Conservation (phyloP, 1,140 invertebrate species). For the Episyrphus balteatus region DNA sequence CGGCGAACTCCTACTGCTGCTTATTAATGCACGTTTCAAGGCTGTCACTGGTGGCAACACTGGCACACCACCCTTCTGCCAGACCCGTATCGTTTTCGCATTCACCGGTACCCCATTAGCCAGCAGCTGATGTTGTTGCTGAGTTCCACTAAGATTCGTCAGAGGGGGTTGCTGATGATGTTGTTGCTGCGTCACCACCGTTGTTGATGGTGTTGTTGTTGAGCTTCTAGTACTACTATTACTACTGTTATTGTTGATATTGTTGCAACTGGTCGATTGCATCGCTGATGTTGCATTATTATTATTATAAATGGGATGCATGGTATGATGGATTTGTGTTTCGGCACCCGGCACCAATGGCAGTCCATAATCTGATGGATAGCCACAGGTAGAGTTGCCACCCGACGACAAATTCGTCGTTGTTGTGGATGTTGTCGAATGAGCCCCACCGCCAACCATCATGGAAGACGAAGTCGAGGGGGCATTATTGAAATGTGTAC, state of each 20-base stretch:
- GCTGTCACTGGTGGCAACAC: constrained; percentile 68
- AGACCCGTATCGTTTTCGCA: constrained; percentile 69
- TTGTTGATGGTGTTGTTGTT: neutral
- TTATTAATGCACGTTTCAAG: constrained; percentile 63
- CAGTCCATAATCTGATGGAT: constrained; percentile 67
- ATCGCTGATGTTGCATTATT: constrained; percentile 13
- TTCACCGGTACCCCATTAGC: constrained; percentile 39
- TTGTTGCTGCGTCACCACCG: neutral
- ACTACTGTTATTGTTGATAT: neutral
- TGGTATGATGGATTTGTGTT: constrained; percentile 33
- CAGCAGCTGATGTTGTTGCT: constrained; percentile 24
- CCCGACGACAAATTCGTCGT: constrained; percentile 21
- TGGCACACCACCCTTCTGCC: constrained; percentile 70
- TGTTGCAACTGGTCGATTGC: neutral
- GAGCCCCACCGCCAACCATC: constrained; percentile 18
- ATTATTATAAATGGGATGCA: constrained; percentile 16
- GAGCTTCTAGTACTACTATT: neutral
- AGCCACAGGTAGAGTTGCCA: constrained; percentile 37
- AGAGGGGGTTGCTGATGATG: neutral
- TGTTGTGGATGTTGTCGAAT: constrained; percentile 25
- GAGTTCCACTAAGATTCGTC: too few species aligned
- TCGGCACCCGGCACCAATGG: constrained; percentile 47
- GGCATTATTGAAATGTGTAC: constrained; percentile 17
- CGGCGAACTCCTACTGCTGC: constrained; percentile 68
- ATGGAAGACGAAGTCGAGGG: constrained; percentile 8